A percentile compares a stretch with the other conserved stretches of the same genome.
Evolutionary conservation across 2,113 vertebrate species (phyloP).

Genomic region (Charina bottae): DNA sequence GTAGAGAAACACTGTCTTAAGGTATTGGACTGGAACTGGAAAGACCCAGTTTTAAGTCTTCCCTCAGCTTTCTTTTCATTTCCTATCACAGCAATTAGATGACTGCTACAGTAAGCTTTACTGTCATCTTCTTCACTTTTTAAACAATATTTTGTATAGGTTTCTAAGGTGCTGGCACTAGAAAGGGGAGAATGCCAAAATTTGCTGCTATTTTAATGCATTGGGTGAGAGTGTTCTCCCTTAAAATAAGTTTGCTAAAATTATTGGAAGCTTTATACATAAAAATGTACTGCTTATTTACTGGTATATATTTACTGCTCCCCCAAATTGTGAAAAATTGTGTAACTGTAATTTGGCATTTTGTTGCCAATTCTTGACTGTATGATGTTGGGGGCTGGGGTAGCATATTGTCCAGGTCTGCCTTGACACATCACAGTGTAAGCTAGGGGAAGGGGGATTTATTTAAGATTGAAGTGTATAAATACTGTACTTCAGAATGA

Average conservation of each 20-base stretch:
- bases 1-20: not conserved
- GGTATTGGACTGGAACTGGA: too few species aligned
- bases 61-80: not conserved
- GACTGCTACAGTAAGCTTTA: not conserved
- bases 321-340: not conserved
- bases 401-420: not conserved
- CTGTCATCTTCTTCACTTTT: not conserved
- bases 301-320: not conserved
- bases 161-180: not conserved
- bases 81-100: not conserved
- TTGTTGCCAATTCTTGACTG: not conserved
- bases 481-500: not conserved
- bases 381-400: not conserved
- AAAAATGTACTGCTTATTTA: not conserved
- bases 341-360: not conserved
- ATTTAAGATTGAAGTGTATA: not conserved
- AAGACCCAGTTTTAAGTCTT: not conserved
- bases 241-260: not conserved
- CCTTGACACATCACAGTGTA: not conserved
- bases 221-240: not conserved
- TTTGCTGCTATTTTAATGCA: not conserved
- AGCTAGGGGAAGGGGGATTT: not conserved
- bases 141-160: too few species aligned
- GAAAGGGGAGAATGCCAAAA: not conserved
- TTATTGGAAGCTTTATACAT: not conserved